These are phyloP conservation scores for Anser cygnoides DNA, from an alignment of 2,113 vertebrate genomes.

Conservation along the genomic window DNA sequence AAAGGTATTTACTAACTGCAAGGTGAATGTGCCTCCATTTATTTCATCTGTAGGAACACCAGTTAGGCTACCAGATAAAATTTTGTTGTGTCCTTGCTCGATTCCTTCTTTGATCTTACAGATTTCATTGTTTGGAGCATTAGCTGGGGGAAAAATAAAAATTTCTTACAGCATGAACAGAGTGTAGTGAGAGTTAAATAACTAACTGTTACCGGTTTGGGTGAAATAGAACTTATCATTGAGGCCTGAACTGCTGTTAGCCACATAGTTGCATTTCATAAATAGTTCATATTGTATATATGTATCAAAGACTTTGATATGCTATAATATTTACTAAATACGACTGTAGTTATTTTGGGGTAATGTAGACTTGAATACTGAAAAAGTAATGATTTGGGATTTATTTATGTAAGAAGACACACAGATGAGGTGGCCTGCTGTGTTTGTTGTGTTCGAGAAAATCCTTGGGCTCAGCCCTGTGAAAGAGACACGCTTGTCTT, in stretches of 20 bases:
- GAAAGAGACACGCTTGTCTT: not conserved
- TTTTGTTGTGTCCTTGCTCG: not conserved
- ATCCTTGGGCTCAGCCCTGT: not conserved
- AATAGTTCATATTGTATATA: rapidly evolving
- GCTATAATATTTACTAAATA: not conserved
- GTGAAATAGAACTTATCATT: not conserved
- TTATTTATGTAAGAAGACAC: not conserved
- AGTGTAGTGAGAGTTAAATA: not conserved
- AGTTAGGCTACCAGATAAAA: not conserved
- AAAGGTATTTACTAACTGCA: not conserved
- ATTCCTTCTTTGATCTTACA: not conserved
- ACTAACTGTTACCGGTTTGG: not conserved
- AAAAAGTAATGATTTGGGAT: not conserved
- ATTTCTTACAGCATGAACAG: not conserved
- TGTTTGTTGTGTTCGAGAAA: not conserved
- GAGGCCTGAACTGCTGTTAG: not conserved
- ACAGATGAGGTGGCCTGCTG: not conserved
- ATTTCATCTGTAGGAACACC: not conserved
- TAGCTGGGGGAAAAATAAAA: not conserved
- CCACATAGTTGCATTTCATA: not conserved
- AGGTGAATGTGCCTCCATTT: not conserved
- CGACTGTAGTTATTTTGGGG: not conserved
- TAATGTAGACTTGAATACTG: not conserved
- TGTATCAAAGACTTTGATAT: rapidly evolving
- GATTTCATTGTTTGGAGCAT: not conserved